Evolutionary conservation across 2,113 vertebrate species (phyloP), one percentile per base, ranked within the genome.

Genomic region (Ahaetulla prasina): DNA sequence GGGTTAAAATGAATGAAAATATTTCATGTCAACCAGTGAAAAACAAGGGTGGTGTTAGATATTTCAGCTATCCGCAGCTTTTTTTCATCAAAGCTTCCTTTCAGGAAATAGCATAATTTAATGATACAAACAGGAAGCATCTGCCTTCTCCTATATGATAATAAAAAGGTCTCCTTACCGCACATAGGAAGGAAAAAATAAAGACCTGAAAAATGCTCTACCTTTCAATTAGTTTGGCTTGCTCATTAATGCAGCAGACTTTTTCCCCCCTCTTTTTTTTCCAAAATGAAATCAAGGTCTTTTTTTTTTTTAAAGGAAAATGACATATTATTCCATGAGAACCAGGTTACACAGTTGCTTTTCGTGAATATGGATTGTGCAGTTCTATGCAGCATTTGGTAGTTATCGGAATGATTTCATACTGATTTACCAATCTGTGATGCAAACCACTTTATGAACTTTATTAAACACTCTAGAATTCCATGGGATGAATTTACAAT

Each of bases 41-140:
- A 94, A 92, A 93, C 94, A 96, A 94, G 87, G 92, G 95, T 95
- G 96, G 94, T 96, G 95, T 87, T 93, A 95, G 95, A 94, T 30
- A 25, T 97, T 96, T 94, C 94, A 97, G 93, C 93, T 94, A 96
- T 95, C 96, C 93, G 74, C 60, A 92, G 93, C 94, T 96, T 91
- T 96, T 96, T 96, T 97, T 97, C 96, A 96, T 95, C 0, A 0
- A 96, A 96, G 94, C 94, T 97, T 97, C 97, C 97, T 96, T 97
- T 97, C 96, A 97, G 97, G 97, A 97, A 97, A 97, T 95, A 96
- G 96, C 96, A 96, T 97, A 96, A 97, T 96, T 96, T 96, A 97
- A 97, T 97, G 96, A 96, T 96, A 96, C 96, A 97, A 97, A 97
- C 97, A 97, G 96, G 97, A 97, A 97, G 96, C 97, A 97, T 93